Evolutionary conservation across 1,140 invertebrate genomes (phyloP), one percentile per base, ranked within the genome.

Genomic region (Diorhabda sublineata): DNA sequence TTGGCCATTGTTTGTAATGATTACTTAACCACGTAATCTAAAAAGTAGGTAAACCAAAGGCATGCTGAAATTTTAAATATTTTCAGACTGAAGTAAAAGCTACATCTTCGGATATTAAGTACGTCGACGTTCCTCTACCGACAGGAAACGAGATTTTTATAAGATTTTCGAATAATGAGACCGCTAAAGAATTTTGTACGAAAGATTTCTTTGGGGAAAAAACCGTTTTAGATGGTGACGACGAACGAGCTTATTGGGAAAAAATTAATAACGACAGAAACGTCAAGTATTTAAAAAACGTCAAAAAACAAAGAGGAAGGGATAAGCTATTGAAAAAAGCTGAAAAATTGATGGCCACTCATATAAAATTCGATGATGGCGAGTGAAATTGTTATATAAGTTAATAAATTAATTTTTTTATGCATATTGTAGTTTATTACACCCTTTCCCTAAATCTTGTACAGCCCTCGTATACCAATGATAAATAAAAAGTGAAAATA

Each of bases 281-380:
- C 67, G 81, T 84, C 7, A 89, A 89, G 73, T 78, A 87, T 3
- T 76, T 80, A 2, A 88, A 86, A 70, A 44, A 64, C 43, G 64
- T 58, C 2, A 75, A 73, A 58, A 86, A 86, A 73, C 84, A 86
- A 73, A 82, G 88, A 57, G 89, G 89, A 3, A 81, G 87, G 11
- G 85, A 87, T 66, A 90, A 89, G 73, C 76, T 90, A n/a, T 73
- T 88, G 26, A 88, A 87, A 64, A 83, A 85, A 68, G 87, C 87
- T 8, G 86, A 87, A 71, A 87, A 86, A 73, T 81, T 82, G 73
- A 74, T 87, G 56, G 85, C 84, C 41, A 89, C 88, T 74, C 88
- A 90, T 73, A 87, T 89, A 8, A 84, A 83, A 74, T 89, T 89
- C 64, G 87, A 87, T 61, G 84, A 88, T 71, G 71, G 64, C 64